Evolutionary conservation across 2,113 vertebrate genomes (phyloP), one percentile per base, ranked within the genome.

Genomic region (Phaethornis superciliosus): DNA sequence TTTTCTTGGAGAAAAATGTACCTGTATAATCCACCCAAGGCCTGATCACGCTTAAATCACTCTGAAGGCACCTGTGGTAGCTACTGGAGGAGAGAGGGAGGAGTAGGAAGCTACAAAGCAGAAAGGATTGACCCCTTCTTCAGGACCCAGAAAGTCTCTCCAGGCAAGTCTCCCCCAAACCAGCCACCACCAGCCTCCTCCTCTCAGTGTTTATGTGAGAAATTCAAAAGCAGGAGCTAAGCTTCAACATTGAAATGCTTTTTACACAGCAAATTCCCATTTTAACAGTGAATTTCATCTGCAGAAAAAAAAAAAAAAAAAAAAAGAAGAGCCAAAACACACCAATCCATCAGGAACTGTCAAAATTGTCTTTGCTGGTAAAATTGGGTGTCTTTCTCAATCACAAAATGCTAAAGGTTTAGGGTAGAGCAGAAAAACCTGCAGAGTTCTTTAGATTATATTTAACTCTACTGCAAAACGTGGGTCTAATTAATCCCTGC

Each of bases 241-340:
- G 59, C 30, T 60, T 64, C 60, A 52, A n/a, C 24, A 58, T n/a
- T 58, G 40, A 15, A 72, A 90, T 88, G 51, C 77, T 83, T 89
- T 83, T 59, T 51, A 47, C 67, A 54, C 19, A 69, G 37, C 12
- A 85, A 96, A 93, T 52, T 54, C 64, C 76, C 83, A 47, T 83
- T 94, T 92, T 52, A 86, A 67, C 37, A 67, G 68, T 30, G 52
- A 83, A 90, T 79, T 88, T 91, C 60, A 77, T 74, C 72, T 88
- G 46, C 42, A 63, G 55, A 24, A 1, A 8, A 15, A 13, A 54
- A 84, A 68, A 42, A 64, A 72, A 32, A 49, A 14, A 26, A 19
- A 8, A 7, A 42, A 70, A 24, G 15, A 88, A 59, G 42, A n/a
- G 64, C 44, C 90, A 88, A 80, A 93, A 91, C 72, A 58, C 47